phyloP scores from a whole-genome alignment of 53 echinoderm and acorn worm species.

The Arbacia lixula region DNA sequence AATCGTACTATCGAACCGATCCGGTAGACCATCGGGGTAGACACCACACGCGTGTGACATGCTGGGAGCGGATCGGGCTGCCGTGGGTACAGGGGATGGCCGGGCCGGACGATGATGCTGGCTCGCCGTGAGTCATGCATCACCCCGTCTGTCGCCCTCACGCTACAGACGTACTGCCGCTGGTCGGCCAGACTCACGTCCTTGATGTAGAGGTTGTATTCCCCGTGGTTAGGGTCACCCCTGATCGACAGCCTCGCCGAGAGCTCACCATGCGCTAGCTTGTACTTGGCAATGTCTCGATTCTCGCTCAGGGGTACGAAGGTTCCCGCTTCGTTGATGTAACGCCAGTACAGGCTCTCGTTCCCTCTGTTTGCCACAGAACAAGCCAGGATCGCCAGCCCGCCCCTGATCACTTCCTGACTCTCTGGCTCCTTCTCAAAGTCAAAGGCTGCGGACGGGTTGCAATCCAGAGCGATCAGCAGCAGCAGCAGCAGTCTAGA shows the following conservation, averaged over 20 bases:
- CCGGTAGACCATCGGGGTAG: conserved; percentile 5
- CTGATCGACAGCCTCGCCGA: conserved; percentile 52
- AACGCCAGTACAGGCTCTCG: conserved; percentile 62
- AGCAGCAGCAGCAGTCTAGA: too few species aligned
- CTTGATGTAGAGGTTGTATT: conserved; percentile 59
- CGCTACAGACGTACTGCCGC: conserved; percentile 64
- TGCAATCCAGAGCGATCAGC: not conserved
- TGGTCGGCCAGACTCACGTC: conserved; percentile 54
- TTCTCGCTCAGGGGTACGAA: conserved; percentile 50
- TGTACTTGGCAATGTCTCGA: conserved; percentile 51
- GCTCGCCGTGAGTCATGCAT: conserved; percentile 4
- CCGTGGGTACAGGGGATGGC: not conserved
- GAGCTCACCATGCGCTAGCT: conserved; percentile 45
- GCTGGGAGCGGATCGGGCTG: conserved; percentile 3
- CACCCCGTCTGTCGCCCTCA: not conserved
- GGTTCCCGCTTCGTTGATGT: not conserved
- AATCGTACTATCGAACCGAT: conserved; percentile 51
- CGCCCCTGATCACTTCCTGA: conserved; percentile 59
- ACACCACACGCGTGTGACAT: conserved; percentile 32
- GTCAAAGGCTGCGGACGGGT: conserved; percentile 4
- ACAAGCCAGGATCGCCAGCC: conserved; percentile 63
- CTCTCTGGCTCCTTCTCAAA: conserved; percentile 52
- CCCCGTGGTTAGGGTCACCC: conserved; percentile 52
- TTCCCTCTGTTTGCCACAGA: conserved; percentile 48
- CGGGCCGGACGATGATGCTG: not conserved